Evolutionary conservation across 2,113 vertebrate genomes (phyloP), one percentile per base, ranked within the genome.

Genomic region (Silurus asotus): DNA sequence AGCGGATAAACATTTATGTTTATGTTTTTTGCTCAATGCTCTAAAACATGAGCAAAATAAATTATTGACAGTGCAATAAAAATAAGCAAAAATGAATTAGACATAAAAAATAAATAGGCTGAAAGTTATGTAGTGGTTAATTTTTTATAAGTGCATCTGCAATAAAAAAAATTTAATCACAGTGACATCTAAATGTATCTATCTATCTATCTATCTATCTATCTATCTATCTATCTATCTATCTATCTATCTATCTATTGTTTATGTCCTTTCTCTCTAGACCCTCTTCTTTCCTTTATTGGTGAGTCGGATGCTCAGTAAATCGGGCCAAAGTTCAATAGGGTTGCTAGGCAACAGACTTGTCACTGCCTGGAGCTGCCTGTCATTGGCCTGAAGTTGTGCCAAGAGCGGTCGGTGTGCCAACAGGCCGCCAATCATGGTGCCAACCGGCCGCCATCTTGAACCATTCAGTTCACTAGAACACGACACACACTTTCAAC

Each of bases 271-370:
- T 8, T 78, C 17, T 62, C 9, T 72, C 74, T 37, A 7, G 58
- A 11, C 37, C 55, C 19, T 77, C 20, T 64, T 59, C 76, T 83
- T 48, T 78, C 37, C 74, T 78, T 87, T 70, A 83, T 77, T 67
- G 20, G 58, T 77, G 87, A 61, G 75, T 83, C 83, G 75, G 87
- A 87, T 86, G 86, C 81, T 85, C 61, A 58, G 83, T 51, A 83
- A 90, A 90, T 86, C 86, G 55, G 89, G 89, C 89, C 89, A 90
- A 88, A 90, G 89, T 90, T 90, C 89, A 90, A 85, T 28, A 49
- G 81, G 85, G 89, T 90, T 90, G 89, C 89, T 88, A 88, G 82
- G 89, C 87, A 90, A 90, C 89, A 90, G 87, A 84, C 86, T 88
- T 81, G 86, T 90, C 89, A 85, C 84, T 86, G 87, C 87, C 86